phyloP scores from a whole-genome alignment of 2,888 invertebrate genomes.

The Coelopa pilipes region DNA sequence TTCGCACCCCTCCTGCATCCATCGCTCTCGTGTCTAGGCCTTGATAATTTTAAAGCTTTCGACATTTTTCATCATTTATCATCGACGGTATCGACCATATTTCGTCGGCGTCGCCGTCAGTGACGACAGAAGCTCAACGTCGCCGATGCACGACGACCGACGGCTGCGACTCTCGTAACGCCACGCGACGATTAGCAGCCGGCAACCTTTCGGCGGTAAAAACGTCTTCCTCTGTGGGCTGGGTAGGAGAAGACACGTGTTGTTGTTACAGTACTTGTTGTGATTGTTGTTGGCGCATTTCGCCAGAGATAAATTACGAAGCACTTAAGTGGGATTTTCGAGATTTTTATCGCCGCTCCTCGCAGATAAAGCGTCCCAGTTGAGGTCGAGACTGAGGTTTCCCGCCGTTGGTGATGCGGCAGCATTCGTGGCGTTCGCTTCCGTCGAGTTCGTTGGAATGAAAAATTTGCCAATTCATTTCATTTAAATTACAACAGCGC shows the following conservation, averaged over 20 bases:
- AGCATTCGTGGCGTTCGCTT: not conserved
- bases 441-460: conserved; percentile 49
- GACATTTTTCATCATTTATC: conserved; percentile 67
- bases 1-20: too few relatives aligned
- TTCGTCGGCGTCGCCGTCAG: not conserved
- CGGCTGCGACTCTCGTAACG: conserved; percentile 44
- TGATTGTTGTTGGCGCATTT: conserved; percentile 30
- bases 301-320: conserved; percentile 63
- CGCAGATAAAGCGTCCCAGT: conserved; percentile 57
- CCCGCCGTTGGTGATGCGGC: too few relatives aligned
- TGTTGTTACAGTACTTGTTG: not conserved
- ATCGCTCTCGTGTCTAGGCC: conserved; percentile 34
- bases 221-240: conserved; percentile 7
- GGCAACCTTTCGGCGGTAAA: not conserved
- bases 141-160: conserved; percentile 62
- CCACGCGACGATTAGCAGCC: conserved; percentile 34
- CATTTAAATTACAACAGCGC: conserved; percentile 62
- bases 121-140: conserved; percentile 41
- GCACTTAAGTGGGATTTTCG: conserved; percentile 66
- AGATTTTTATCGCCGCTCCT: conserved; percentile 63
- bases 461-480: conserved; percentile 66
- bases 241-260: conserved; percentile 8
- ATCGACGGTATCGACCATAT: conserved; percentile 53
- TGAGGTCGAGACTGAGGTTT: not conserved
- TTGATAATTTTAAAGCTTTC: conserved; percentile 65